Evolutionary conservation across 2,797 vertebrate genomes (phyloP).

Genomic region (Squalus acanthias): DNA sequence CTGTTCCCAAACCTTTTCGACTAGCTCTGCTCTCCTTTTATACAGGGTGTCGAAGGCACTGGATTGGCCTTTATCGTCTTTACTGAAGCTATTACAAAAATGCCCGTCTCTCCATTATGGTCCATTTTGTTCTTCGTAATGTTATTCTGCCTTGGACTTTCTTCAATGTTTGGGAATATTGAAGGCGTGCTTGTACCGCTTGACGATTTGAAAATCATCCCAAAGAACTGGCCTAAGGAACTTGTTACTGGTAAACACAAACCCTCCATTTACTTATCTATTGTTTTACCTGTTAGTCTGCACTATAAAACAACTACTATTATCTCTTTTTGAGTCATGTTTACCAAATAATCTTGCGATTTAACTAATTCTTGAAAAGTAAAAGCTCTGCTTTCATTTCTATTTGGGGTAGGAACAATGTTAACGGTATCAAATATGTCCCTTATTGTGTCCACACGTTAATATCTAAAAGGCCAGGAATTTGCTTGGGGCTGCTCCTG

Average conservation of each 20-base stretch:
- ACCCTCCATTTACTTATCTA: neutral
- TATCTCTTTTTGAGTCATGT: neutral
- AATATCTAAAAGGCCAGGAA: neutral
- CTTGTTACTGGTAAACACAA: conserved; percentile 61
- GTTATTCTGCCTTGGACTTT: conserved; percentile 89
- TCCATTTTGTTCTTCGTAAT: conserved; percentile 83
- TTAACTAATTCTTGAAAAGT: neutral
- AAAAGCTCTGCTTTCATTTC: neutral
- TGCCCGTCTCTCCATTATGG: conserved; percentile 82
- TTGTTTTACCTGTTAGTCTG: neutral
- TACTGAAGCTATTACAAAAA: conserved; percentile 86
- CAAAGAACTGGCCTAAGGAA: conserved; percentile 76
- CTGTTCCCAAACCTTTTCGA: neutral
- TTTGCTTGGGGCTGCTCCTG: neutral
- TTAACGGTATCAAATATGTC: neutral
- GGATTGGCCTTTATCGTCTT: conserved; percentile 89
- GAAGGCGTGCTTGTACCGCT: conserved; percentile 80
- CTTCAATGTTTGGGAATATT: conserved; percentile 86
- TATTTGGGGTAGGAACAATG: neutral
- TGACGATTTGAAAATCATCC: conserved; percentile 69
- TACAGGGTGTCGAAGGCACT: conserved; percentile 82
- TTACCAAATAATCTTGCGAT: neutral
- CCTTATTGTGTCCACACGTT: neutral
- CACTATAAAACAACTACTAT: neutral
- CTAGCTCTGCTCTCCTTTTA: neutral